Conservation (phyloP, 2,888 invertebrate species). For the Boloria euphrosyne region DNA sequence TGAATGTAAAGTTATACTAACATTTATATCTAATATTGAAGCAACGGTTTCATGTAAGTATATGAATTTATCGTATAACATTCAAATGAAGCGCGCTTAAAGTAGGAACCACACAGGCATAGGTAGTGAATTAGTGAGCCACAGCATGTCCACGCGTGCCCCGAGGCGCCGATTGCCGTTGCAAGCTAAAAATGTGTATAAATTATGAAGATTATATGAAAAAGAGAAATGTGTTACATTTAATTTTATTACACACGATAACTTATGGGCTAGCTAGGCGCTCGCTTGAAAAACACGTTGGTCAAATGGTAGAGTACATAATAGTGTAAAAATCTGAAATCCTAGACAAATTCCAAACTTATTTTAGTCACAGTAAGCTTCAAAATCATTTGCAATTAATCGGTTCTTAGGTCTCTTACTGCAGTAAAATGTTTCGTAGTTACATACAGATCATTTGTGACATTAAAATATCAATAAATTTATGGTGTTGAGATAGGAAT, state of each 20-base stretch:
- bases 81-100: constrained; percentile 22
- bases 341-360: constrained; percentile 32
- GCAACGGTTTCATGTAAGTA: too few relatives aligned
- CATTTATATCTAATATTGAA: too few relatives aligned
- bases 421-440: constrained; percentile 55
- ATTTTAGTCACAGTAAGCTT: constrained; percentile 30
- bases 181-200: constrained; percentile 79
- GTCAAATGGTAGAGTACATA: constrained; percentile 33
- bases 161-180: constrained; percentile 69
- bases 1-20: background rate
- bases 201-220: constrained; percentile 81
- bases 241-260: constrained; percentile 82
- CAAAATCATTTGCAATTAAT: constrained; percentile 31
- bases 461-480: constrained; percentile 81
- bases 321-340: constrained; percentile 14
- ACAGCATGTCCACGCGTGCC: constrained; percentile 49
- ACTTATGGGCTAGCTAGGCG: constrained; percentile 76
- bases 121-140: constrained; percentile 24
- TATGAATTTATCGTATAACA: background rate
- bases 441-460: constrained; percentile 81
- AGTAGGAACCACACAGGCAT: constrained; percentile 33
- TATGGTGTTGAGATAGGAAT: constrained; percentile 74
- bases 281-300: constrained; percentile 76
- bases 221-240: constrained; percentile 82
- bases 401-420: constrained; percentile 50